These are phyloP conservation scores for Aphidius gifuensis DNA, from an alignment of 1,140 invertebrate species.

Conservation along the genomic window DNA sequence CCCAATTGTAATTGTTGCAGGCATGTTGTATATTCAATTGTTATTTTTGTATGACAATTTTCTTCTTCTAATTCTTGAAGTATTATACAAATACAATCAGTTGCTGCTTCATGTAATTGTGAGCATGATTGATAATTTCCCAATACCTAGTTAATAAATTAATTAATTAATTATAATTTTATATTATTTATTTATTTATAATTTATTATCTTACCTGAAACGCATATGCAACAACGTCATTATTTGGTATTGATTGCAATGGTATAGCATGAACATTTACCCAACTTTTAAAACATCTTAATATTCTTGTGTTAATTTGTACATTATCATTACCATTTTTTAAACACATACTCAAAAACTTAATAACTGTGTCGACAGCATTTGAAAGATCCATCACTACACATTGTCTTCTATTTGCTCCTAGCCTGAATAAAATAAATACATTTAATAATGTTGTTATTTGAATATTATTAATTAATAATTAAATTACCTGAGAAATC, in stretches of 20 bases:
- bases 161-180: neutral
- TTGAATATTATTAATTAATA: neutral
- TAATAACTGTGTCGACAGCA: constrained; percentile 64
- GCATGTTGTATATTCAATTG: constrained; percentile 59
- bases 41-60: constrained; percentile 56
- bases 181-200: neutral
- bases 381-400: constrained; percentile 73
- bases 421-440: constrained; percentile 63
- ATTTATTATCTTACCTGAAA: constrained; percentile 57
- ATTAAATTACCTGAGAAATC: constrained; percentile 61
- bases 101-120: constrained; percentile 83
- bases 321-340: constrained; percentile 58
- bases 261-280: constrained; percentile 69
- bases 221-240: constrained; percentile 65
- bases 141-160: constrained; percentile 50
- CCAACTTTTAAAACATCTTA: constrained; percentile 81
- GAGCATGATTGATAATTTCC: constrained; percentile 63
- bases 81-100: constrained; percentile 87
- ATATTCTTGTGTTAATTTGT: constrained; percentile 61
- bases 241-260: constrained; percentile 64
- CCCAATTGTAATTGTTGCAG: constrained; percentile 55
- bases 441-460: constrained; percentile 5
- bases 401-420: constrained; percentile 84
- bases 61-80: constrained; percentile 76
- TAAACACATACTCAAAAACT: constrained; percentile 75